Evolutionary conservation across 2,888 invertebrate species (phyloP).

Genomic region (Noctua janthe): DNA sequence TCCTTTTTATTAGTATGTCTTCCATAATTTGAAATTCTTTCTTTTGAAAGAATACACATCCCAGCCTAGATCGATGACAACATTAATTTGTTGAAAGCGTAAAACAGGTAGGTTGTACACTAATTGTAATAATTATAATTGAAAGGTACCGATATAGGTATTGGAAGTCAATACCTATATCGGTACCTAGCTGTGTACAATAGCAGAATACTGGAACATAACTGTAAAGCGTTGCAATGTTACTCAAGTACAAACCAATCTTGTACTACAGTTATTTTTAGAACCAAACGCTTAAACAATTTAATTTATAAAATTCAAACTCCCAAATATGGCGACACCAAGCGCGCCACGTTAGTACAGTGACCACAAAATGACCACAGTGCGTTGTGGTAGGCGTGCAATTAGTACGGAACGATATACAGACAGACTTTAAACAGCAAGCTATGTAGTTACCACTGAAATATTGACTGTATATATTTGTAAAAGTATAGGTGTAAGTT

Average conservation of each 20-base stretch:
- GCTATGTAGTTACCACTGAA: conserved; percentile 65
- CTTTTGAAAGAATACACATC: not conserved
- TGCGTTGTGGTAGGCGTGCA: conserved; percentile 62
- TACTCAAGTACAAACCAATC: not conserved
- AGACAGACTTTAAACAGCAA: conserved; percentile 58
- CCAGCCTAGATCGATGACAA: not conserved
- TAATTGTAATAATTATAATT: not conserved
- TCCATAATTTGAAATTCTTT: not conserved
- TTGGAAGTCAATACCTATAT: not conserved
- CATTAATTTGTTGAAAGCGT: not conserved
- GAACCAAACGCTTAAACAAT: conserved; percentile 27
- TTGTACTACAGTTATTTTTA: conserved; percentile 39
- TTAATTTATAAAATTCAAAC: conserved; percentile 21
- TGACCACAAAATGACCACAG: conserved; percentile 28
- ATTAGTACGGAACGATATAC: conserved; percentile 59
- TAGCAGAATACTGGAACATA: not conserved
- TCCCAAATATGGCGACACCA: conserved; percentile 41
- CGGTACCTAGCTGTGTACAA: not conserved
- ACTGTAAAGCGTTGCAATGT: not conserved
- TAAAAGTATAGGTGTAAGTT: conserved; percentile 24
- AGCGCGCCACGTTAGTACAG: conserved; percentile 15
- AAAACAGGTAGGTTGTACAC: not conserved
- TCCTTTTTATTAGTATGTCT: not conserved
- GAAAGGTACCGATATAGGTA: not conserved
- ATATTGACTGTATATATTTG: conserved; percentile 57